Percentiles rank a stretch among this genome's conserved stretches.
phyloP scores from a whole-genome alignment of 2,113 vertebrate species.

The Rhagologus leucostigma region DNA sequence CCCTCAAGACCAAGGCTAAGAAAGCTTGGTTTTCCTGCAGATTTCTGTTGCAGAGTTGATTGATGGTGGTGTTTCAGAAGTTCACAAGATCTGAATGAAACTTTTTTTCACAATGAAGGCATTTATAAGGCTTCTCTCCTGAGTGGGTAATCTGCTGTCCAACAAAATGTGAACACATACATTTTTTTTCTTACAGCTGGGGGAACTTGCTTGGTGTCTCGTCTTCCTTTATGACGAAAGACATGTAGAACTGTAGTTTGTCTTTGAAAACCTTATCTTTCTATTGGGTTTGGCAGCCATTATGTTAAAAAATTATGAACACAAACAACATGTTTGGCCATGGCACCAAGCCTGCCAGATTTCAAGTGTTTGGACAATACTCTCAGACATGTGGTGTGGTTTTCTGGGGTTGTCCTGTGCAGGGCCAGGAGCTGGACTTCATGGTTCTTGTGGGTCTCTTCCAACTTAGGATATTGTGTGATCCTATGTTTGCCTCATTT shows the following conservation, averaged over 20 bases:
- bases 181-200: neutral
- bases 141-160: neutral
- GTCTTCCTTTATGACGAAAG: neutral
- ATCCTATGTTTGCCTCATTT: neutral
- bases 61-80: neutral
- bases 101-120: neutral
- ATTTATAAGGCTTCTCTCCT: neutral
- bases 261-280: neutral
- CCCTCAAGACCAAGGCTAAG: neutral
- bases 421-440: neutral
- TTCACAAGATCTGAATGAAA: neutral
- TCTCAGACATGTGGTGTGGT: neutral
- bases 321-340: neutral
- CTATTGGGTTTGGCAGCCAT: neutral
- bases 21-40: neutral
- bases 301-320: neutral
- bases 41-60: neutral
- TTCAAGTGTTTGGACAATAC: neutral
- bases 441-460: neutral
- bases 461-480: neutral
- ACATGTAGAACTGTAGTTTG: neutral
- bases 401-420: neutral
- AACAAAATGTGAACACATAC: neutral
- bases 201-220: neutral
- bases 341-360: neutral